Evolutionary conservation across 2,113 vertebrate species (phyloP).

Genomic region (Oriolus oriolus): DNA sequence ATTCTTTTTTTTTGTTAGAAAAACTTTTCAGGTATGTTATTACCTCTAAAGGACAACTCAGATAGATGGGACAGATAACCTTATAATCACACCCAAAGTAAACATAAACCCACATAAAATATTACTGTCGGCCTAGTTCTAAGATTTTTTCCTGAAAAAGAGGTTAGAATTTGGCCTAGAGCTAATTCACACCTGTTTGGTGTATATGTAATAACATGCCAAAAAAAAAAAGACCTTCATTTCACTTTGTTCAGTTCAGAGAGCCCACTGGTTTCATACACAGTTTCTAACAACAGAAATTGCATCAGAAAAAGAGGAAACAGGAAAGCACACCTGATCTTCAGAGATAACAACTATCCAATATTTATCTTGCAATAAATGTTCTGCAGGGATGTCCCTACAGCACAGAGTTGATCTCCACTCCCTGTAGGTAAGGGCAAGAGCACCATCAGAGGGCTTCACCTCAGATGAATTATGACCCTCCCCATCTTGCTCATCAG

Average conservation of each 20-base stretch:
- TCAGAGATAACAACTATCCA: not conserved
- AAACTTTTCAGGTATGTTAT: not conserved
- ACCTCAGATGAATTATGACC: not conserved
- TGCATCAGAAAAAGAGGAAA: not conserved
- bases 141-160: not conserved
- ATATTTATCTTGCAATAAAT: not conserved
- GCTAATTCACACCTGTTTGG: not conserved
- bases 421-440: not conserved
- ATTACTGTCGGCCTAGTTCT: not conserved
- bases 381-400: not conserved
- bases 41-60: not conserved
- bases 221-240: not conserved
- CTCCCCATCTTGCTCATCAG: not conserved
- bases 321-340: not conserved
- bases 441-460: not conserved
- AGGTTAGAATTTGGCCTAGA: not conserved
- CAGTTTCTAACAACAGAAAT: not conserved
- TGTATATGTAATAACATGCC: not conserved
- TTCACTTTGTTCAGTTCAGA: not conserved
- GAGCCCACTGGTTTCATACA: not conserved
- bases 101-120: not conserved
- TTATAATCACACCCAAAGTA: not conserved
- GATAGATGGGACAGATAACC: not conserved
- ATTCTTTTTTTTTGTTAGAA: not conserved
- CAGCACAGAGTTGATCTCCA: not conserved